Evolutionary conservation across 1,140 invertebrate genomes (phyloP).

Genomic region (Stegodyphus dumicola): DNA sequence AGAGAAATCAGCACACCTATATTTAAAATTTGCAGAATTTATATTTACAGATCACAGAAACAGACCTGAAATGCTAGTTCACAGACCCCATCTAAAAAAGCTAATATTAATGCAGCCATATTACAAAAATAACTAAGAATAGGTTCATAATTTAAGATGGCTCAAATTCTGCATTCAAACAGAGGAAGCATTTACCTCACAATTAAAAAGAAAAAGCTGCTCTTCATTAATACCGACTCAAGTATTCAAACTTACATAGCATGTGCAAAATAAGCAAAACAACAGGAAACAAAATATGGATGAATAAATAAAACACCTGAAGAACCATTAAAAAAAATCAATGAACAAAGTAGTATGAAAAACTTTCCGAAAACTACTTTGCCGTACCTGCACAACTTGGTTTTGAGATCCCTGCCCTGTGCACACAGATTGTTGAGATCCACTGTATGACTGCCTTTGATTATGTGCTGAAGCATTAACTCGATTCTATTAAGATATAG

Average conservation of each 20-base stretch:
- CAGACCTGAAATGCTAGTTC: no score
- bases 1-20: no score
- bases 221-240: no score
- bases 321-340: not conserved
- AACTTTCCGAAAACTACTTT: not conserved
- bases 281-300: no score
- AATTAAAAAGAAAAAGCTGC: no score
- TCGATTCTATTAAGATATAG: conserved; percentile 13
- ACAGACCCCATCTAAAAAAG: no score
- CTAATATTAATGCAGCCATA: no score
- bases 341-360: not conserved
- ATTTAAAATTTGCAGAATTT: no score
- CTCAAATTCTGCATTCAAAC: not conserved
- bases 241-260: no score
- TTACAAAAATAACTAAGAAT: not conserved
- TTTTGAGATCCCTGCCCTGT: conserved; percentile 4
- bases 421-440: conserved; percentile 3
- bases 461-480: conserved; percentile 30
- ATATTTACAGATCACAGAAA: no score
- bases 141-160: not conserved
- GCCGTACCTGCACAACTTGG: not conserved
- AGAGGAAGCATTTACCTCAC: not conserved
- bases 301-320: not conserved
- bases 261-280: no score
- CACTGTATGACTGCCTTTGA: conserved; percentile 29